Evolutionary conservation across 2,113 vertebrate genomes (phyloP), one percentile per base, ranked within the genome.

Genomic region (Ramphastos sulfuratus): DNA sequence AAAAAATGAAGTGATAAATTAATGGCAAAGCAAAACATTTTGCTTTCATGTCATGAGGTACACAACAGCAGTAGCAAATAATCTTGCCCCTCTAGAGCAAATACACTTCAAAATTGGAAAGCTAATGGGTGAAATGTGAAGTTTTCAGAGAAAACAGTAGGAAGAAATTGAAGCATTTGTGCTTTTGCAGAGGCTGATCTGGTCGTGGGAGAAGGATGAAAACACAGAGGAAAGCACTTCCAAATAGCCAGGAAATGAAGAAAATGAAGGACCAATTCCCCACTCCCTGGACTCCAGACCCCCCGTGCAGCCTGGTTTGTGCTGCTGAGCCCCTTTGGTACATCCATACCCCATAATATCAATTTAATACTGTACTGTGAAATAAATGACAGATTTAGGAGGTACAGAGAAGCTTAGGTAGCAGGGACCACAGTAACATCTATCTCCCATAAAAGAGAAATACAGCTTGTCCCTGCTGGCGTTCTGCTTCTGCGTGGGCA

Each of bases 371-470:
- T 46, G 33, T 8, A 4, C 85, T 83, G 82, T 21, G 87, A 89
- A 60, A 78, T 52, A 94, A 91, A 85, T 81, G 90, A 78, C 82
- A 91, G 67, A 82, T 95, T 95, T 87, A 89, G 81, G 71, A 85
- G 87, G 78, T 74, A 52, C 78, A 82, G 89, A 91, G 89, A 66
- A 0, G 2, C 81, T 91, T 76, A 70, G 87, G 75, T 87, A 96
- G 92, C 69, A 77, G 72, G 24, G 65, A 67, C 75, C 82, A 61
- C 79, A 50, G 87, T 58, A 82, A 30, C 87, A 93, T 91, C 89
- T 80, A 64, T 87, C 93, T 94, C 92, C 67, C 67, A 89, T 85
- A 85, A 87, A 93, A 64, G 31, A 93, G 87, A 96, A 95, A 94
- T 91, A 78, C 75, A 93, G 8, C 70, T 89, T 39, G 31, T 89